Percentiles rank a stretch among this genome's conserved stretches.
Conservation (phyloP, 2,797 vertebrate species). For the Chelonia mydas region DNA sequence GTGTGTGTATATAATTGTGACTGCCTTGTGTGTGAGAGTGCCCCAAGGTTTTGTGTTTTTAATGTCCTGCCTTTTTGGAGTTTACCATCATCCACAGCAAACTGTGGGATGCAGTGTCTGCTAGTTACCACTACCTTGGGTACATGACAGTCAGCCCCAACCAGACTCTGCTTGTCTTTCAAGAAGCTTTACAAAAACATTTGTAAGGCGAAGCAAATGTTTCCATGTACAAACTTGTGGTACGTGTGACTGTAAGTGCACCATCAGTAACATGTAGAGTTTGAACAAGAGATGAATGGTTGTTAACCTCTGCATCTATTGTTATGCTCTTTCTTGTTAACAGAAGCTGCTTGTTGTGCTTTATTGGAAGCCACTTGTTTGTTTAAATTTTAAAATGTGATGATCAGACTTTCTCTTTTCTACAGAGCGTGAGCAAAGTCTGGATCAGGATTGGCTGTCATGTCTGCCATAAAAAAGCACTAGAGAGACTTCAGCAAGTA, state of each 20-base stretch:
- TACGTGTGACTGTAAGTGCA: conserved; percentile 73
- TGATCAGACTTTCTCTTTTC: conserved; percentile 90
- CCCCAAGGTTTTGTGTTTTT: conserved; percentile 57
- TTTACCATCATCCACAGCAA: conserved; percentile 85
- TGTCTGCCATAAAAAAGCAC: conserved; percentile 86
- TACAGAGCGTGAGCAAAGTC: conserved; percentile 89
- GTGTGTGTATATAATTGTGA: conserved; percentile 50
- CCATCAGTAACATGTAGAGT: conserved; percentile 66
- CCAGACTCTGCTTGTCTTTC: conserved; percentile 85
- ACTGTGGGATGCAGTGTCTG: conserved; percentile 84
- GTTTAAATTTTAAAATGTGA: conserved; percentile 82
- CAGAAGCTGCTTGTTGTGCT: conserved; percentile 79
- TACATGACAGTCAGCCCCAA: conserved; percentile 87
- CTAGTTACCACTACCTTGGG: conserved; percentile 86
- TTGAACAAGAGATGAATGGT: conserved; percentile 74
- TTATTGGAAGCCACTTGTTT: conserved; percentile 81
- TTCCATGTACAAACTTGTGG: conserved; percentile 72
- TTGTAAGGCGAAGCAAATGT: conserved; percentile 73
- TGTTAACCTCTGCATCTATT: conserved; percentile 66
- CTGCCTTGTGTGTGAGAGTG: conserved; percentile 60
- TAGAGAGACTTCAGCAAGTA: conserved; percentile 88
- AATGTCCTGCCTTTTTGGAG: conserved; percentile 79
- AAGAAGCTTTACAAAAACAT: conserved; percentile 71
- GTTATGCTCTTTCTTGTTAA: conserved; percentile 73
- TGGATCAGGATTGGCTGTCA: conserved; percentile 91